Base-by-base conservation (phyloP, 2,888 invertebrate genomes). In the Philereme transversata region DNA sequence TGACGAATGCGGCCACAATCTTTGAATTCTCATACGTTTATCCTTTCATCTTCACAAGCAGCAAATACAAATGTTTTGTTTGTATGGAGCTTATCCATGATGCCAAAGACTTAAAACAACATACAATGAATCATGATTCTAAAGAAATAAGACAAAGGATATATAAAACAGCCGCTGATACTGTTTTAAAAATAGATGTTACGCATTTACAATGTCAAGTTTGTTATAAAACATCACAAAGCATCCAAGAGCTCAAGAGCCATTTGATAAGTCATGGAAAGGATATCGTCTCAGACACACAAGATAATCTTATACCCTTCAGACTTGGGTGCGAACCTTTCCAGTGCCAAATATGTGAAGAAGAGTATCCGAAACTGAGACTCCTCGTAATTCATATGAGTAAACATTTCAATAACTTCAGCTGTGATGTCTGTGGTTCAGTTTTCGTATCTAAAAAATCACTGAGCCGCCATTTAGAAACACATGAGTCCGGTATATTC, bases 381-480 rank as follows among this genome's bases (percentile, higher is more conserved):
- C 65, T 84, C 0, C 69, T 90, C 0, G 78, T 87, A 1, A 86
- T 87, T 5, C 90, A 90, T 45, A 90, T 90, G 90, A 90, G 79
- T 43, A 83, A 78, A 61, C 90, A 90, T 69, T 90, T 81, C 22
- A 88, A 84, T 35, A 90, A 90, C 54, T 90, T 75, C 55, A 87
- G 81, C 63, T 90, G 90, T 35, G 90, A 90, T 69, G 71, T 81
- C 4, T 90, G 90, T 41, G 90, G 90, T 0, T 69, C 84, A 0
- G 83, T 78, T 0, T 90, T 88, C 48, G 78, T 86, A 35, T 83
- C 89, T 0, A 59, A 81, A 3, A 73, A 71, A 64, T 65, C 85
- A 5, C 64, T 90, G 0, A 83, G 78, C 59, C 68, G 82, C 0
- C 90, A 90, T 72, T 67, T 81, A 35, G 77, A 86, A 65, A 83